phyloP scores from a whole-genome alignment of 2,888 invertebrate species.

The Drosophila kambysellisi region DNA sequence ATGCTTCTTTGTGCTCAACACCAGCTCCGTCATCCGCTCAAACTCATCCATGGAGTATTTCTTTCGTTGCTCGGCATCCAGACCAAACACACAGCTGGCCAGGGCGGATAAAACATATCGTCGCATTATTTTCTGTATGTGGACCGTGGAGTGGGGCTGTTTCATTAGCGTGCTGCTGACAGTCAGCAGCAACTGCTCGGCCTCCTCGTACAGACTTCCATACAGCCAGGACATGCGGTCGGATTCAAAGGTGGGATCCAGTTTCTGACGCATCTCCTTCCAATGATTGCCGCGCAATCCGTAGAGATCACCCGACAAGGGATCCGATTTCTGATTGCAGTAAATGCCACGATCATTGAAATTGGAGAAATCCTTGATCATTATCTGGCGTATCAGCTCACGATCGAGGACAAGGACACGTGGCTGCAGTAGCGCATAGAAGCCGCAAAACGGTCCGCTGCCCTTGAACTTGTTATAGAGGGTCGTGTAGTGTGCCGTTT shows the following conservation, averaged over 20 bases:
- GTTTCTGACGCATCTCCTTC: conserved; percentile 84
- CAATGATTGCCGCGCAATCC: conserved; percentile 84
- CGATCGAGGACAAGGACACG: conserved; percentile 78
- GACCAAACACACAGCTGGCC: conserved; percentile 78
- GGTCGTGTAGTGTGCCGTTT: conserved; percentile 63
- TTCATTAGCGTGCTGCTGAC: conserved; percentile 69
- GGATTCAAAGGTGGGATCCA: conserved; percentile 82
- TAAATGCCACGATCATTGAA: conserved; percentile 84
- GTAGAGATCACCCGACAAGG: conserved; percentile 84
- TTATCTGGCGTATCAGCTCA: conserved; percentile 82
- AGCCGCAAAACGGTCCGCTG: conserved; percentile 81
- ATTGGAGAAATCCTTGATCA: conserved; percentile 83
- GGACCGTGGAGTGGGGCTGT: conserved; percentile 68
- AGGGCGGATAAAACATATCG: conserved; percentile 75
- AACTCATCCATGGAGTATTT: conserved; percentile 75
- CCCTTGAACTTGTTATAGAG: conserved; percentile 80
- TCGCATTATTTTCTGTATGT: conserved; percentile 74
- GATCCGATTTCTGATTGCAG: conserved; percentile 83
- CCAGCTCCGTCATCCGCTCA: conserved; percentile 79
- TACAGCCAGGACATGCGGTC: conserved; percentile 82
- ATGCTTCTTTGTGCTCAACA: conserved; percentile 68
- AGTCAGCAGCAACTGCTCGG: conserved; percentile 52
- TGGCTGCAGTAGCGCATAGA: conserved; percentile 80
- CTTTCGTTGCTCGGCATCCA: conserved; percentile 57
- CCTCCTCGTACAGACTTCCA: conserved; percentile 65